Evolutionary conservation across 2,797 vertebrate genomes (phyloP), one percentile per base, ranked within the genome.

Genomic region (Arnoldichthys spilopterus): DNA sequence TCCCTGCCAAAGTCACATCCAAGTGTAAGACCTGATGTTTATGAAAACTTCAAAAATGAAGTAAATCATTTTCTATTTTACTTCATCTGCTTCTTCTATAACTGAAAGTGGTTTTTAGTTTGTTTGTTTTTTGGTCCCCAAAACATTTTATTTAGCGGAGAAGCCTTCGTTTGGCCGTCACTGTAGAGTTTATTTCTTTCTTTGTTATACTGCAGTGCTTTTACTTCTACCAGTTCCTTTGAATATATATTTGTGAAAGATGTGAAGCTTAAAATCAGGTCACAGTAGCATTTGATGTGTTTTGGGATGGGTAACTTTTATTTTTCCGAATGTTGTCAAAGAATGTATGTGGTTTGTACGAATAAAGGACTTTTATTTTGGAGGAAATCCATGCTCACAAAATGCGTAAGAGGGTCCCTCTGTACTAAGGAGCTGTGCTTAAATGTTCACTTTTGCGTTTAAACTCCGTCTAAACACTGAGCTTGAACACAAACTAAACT

Each of bases 291-390:
- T 85, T 88, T 68, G 74, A 80, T 78, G 49, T 70, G 62, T 72
- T 83, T 79, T 84, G 85, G 79, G 83, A 83, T 64, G 86, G 79
- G 86, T 76, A 82, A 40, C 76, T 74, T 86, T 86, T 90, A 85
- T 81, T 89, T 82, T 91, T 88, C 59, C 69, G 69, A 76, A 71
- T 58, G 28, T 78, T 89, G 87, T 92, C 80, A 70, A 90, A 89
- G 87, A 86, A 84, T 87, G 81, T 90, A 88, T 90, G 84, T 80
- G 76, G 89, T 93, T 91, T 93, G 85, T 92, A 90, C 87, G 82
- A 89, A 92, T 92, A 93, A 93, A 85, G 54, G 45, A 82, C 84
- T 92, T 91, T 92, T 90, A 90, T 93, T 93, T 93, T 91, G 81
- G 90, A 88, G 78, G 80, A 61, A 61, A 62, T 64, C 62, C 62